Base-by-base conservation (phyloP, 2,888 invertebrate species). In the Oligia strigilis region DNA sequence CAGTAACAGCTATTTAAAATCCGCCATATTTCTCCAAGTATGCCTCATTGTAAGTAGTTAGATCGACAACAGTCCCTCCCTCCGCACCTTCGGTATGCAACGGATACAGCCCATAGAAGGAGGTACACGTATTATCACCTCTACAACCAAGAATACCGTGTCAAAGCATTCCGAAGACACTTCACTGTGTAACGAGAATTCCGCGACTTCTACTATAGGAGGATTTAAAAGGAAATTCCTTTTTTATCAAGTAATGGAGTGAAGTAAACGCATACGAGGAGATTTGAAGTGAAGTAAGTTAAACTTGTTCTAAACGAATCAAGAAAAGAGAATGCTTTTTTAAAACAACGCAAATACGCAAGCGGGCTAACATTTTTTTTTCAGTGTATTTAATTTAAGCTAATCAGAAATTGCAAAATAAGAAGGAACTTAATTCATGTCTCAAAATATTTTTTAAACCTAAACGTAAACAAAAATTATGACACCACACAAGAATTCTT, bases 111-210 rank as follows among this genome's bases (percentile, higher is more conserved):
- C 86, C 82, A 43, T 81, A 84, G 58, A 85, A 80, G 83, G 87
- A 73, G 72, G n/a, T 67, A 73, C 58, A 76, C 8, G 55, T 76
- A 85, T 81, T 82, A 85, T 83, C 86, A 78, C 78, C 79, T 81
- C 58, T 29, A 67, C 58, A 78, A 72, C 69, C 58, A 69, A 62
- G 73, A 82, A 78, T 72, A 77, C 72, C 75, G 58, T 77, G 78
- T 81, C 77, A 81, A 78, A 71, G 71, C 74, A 84, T 82, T 76
- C 78, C 72, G 4, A 70, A 72, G 75, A 69, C 62, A 52, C 62
- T 80, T 77, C 73, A 77, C 71, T 72, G 60, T 72, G 43, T 40
- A 58, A 52, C 67, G 78, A 72, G 78, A 81, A 81, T 78, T 72
- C 72, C 69, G 69, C n/a, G 70, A 80, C 55, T 78, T 75, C 43